A percentile compares a stretch with the other conserved stretches of the same genome.
These are phyloP conservation scores for Diploptera punctata DNA, from an alignment of 2,888 invertebrate genomes.

Conservation along the genomic window DNA sequence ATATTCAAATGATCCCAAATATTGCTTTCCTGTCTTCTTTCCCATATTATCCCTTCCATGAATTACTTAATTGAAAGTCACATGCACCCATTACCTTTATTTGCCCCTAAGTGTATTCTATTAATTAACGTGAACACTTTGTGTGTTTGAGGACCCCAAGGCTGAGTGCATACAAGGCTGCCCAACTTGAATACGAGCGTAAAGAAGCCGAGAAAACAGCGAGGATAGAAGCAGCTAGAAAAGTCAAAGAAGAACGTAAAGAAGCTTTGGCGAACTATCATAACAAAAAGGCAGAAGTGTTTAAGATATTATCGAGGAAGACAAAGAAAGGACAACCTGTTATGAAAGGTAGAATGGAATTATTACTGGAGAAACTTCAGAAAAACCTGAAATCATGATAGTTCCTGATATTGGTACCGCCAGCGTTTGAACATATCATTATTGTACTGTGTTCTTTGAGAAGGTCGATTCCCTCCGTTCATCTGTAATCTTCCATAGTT, in stretches of 20 bases:
- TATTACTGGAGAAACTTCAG: slow-evolving; percentile 79
- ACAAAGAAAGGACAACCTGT: slow-evolving; percentile 85
- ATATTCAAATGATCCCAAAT: no score
- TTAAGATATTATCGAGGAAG: slow-evolving; percentile 75
- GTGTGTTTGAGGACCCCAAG: not conserved
- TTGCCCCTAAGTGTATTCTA: no score
- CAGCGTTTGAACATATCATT: no score
- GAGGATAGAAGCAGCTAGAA: slow-evolving; percentile 58
- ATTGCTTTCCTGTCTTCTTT: no score
- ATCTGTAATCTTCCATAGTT: no score
- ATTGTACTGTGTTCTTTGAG: no score
- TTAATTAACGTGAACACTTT: no score
- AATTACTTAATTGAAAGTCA: no score
- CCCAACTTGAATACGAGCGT: slow-evolving; percentile 61
- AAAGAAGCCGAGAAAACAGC: slow-evolving; percentile 63
- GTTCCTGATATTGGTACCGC: no score
- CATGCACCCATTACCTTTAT: no score
- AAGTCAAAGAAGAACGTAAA: slow-evolving; percentile 63
- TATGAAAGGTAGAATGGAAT: slow-evolving; percentile 81
- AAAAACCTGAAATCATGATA: not conserved
- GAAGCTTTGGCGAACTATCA: slow-evolving; percentile 71
- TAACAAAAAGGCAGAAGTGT: slow-evolving; percentile 71
- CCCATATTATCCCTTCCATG: no score
- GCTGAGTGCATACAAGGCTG: slow-evolving; percentile 59
- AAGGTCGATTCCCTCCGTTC: no score